phyloP scores from a whole-genome alignment of 2,888 invertebrate species.

The Entomobrya proxima region DNA sequence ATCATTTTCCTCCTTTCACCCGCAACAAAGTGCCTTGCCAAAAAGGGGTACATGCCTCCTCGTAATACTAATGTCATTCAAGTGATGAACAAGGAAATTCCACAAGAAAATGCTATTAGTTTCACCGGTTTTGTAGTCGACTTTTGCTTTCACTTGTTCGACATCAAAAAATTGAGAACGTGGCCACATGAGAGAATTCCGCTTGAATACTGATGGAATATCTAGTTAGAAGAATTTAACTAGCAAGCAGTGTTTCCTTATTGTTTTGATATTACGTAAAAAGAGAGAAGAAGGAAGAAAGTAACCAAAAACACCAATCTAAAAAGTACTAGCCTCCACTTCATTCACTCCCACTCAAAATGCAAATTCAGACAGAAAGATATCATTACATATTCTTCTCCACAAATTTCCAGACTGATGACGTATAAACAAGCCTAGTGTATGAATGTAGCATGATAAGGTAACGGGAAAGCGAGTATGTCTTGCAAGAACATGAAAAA shows the following conservation, averaged over 20 bases:
- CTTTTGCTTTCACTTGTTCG: not conserved
- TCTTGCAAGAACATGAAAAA: not conserved
- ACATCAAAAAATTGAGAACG: not conserved
- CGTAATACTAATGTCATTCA: not conserved
- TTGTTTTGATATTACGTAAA: not conserved
- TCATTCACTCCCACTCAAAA: not conserved
- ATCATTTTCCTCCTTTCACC: too few species aligned
- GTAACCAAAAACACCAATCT: not conserved
- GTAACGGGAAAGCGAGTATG: too few species aligned
- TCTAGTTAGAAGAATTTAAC: not conserved
- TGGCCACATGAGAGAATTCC: not conserved
- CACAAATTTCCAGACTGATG: too few species aligned
- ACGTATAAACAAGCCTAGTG: too few species aligned
- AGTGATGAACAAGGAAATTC: not conserved
- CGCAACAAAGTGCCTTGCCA: too few species aligned
- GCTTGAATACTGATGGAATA: not conserved
- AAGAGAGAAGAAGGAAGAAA: not conserved
- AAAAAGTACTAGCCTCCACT: not conserved
- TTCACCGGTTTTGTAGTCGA: not conserved
- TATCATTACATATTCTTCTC: not conserved
- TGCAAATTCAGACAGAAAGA: not conserved
- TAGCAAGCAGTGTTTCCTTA: not conserved
- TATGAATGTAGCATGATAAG: too few species aligned
- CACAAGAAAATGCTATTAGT: not conserved
- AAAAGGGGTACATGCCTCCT: too few species aligned